Percentiles rank a stretch among this genome's conserved stretches.
Conservation (phyloP, 2,797 vertebrate genomes). For the Sebastes kiyomatsui region DNA sequence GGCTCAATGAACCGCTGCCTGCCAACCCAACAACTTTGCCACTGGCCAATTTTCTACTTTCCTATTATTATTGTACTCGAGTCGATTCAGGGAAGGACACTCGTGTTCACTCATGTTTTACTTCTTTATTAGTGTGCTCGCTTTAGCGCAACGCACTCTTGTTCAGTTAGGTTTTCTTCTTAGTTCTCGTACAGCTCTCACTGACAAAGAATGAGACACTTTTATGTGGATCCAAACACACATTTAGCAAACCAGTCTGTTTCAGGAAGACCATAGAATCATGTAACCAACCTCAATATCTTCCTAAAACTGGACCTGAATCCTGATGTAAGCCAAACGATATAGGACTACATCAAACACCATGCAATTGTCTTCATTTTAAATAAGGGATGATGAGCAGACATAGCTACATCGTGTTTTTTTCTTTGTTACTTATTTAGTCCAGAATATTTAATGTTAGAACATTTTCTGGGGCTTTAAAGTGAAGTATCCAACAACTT, state of each 20-base stretch:
- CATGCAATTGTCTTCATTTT: background rate
- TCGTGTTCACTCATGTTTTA: background rate
- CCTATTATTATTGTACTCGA: background rate
- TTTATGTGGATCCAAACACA: background rate
- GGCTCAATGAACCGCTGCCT: slow-evolving; percentile 1
- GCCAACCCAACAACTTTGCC: background rate
- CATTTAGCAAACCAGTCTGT: background rate
- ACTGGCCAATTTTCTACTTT: background rate
- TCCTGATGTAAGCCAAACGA: background rate
- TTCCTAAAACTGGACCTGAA: background rate
- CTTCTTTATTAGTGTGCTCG: background rate
- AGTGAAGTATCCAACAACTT: background rate
- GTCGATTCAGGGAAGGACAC: background rate
- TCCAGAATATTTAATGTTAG: background rate
- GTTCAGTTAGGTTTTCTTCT: background rate
- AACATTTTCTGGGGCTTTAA: background rate
- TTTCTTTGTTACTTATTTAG: background rate
- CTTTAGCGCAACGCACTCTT: background rate
- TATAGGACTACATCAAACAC: background rate
- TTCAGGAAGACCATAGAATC: background rate
- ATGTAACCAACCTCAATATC: background rate
- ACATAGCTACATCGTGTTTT: background rate
- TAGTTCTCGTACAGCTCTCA: background rate
- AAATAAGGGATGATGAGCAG: background rate
- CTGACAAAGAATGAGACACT: background rate